These are phyloP conservation scores for Pristiophorus japonicus DNA, from an alignment of 2,113 vertebrate genomes.

Conservation along the genomic window DNA sequence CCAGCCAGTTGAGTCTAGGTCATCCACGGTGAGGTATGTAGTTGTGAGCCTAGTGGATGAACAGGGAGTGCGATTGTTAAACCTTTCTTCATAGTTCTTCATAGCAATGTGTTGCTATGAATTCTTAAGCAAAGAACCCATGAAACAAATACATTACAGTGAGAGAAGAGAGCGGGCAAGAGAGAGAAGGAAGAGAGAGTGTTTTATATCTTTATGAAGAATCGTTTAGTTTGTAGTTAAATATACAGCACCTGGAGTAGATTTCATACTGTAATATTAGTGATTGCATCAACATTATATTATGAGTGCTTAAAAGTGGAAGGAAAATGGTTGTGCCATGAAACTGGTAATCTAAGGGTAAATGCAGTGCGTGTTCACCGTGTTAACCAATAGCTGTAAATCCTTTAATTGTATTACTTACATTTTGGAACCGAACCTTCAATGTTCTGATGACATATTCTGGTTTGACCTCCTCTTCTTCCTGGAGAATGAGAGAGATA, in stretches of 20 bases:
- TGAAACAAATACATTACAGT: no score
- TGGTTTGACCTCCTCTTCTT: conserved; percentile 70
- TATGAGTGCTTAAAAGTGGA: background rate
- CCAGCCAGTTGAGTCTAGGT: no score
- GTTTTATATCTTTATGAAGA: background rate
- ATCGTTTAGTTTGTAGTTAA: background rate
- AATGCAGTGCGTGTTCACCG: background rate
- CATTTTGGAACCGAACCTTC: conserved; percentile 65
- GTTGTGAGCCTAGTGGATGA: no score
- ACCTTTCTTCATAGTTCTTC: no score
- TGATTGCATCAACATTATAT: background rate
- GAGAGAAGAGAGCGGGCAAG: background rate
- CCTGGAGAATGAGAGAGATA: conserved; percentile 55
- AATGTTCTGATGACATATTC: conserved; percentile 76
- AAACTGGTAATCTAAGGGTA: background rate
- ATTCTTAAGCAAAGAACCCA: no score
- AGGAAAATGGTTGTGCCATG: background rate
- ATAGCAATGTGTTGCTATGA: no score
- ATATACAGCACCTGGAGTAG: background rate
- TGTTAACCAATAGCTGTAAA: background rate
- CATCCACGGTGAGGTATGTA: no score
- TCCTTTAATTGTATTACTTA: conserved; percentile 54
- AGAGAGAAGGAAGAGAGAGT: background rate
- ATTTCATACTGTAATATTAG: background rate
- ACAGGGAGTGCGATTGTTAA: no score